Base-by-base conservation (phyloP, 1,140 invertebrate species). In the Eueides isabella region DNA sequence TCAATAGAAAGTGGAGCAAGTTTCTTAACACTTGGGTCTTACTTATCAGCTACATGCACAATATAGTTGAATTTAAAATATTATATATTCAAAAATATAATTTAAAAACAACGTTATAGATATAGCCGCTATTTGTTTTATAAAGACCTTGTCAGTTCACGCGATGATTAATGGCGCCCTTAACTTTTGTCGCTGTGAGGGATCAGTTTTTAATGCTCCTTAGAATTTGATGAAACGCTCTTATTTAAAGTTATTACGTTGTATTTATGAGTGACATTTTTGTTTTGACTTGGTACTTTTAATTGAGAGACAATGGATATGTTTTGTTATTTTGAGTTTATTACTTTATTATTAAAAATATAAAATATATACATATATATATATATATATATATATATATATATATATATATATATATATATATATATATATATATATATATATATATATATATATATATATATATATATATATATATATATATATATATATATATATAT, bases 151-250 rank as follows among this genome's bases (percentile, higher is more conserved):
- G 80, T 79, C 80, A 80, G 66, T 80, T 77, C 48, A 64, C 72
- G 69, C 41, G 66, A 72, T 84, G 82, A 84, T 84, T 80, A 80
- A 84, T 82, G 76, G 41, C 35, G 33, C 68, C 70, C 68, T 70
- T 75, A 82, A 82, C 78, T 84, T 83, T 83, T 78, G 78, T 69
- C 77, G 64, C 69, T 74, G 23, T 33, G 70, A 70, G 31, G 78
- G 80, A 82, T 80, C 80, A 80, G 72, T 79, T 81, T 80, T 79
- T 79, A 80, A 80, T 80, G 73, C 78, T 77, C 76, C 72, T 78
- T 75, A 68, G 73, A 77, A 78, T 73, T 78, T 75, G 75, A 76
- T 77, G 76, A 80, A 76, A 77, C 48, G 61, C 71, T 75, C 67
- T 73, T 70, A 65, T 75, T 75, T 69, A 61, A 71, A 71, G 75